Evolutionary conservation across 2,113 vertebrate species (phyloP), one percentile per base, ranked within the genome.

Genomic region (Myrmophylax atrothorax): DNA sequence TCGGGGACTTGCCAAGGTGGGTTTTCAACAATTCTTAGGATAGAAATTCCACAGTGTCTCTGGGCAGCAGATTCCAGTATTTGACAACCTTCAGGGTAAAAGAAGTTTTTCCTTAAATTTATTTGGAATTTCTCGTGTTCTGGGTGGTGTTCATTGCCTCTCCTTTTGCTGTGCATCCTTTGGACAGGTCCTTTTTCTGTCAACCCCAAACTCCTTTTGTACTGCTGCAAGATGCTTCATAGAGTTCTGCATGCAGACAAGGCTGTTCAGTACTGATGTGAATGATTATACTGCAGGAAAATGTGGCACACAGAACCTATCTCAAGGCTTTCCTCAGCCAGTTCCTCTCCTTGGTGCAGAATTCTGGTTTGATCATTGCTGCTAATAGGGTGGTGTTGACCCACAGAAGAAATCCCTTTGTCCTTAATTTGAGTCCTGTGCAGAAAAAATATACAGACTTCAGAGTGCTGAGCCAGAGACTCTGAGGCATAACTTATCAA

Each of bases 351-450:
- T 37, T 46, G 42, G 37, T 6, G 2, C 60, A 76, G 50, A 87
- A 25, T 6, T 62, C 25, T 35, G 1, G 0, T 80, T 72, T 83
- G 12, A 77, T 47, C 44, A 35, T 64, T 0, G 0, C 24, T 84
- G 29, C 35, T 68, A 15, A 20, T 8, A 11, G 6, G 4, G 8
- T 16, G 26, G 3, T 44, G 5, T 25, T 56, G 19, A 31, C 56
- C 46, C 25, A 8, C 2, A 47, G 29, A 12, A 83, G 64, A 44
- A 77, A 89, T 15, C 24, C 19, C 19, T 49, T 56, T 69, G 10
- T 38, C 86, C 4, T 66, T 28, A 35, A 24, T 24, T 10, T 37
- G 26, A 69, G 59, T 68, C 24, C n/a, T 52, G 46, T 40, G 59
- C 40, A 74, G 22, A 18, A 66, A 78, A 87, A 66, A 60, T 26